Evolutionary conservation across 2,113 vertebrate species (phyloP), one percentile per base, ranked within the genome.

Genomic region (Nipponia nippon): DNA sequence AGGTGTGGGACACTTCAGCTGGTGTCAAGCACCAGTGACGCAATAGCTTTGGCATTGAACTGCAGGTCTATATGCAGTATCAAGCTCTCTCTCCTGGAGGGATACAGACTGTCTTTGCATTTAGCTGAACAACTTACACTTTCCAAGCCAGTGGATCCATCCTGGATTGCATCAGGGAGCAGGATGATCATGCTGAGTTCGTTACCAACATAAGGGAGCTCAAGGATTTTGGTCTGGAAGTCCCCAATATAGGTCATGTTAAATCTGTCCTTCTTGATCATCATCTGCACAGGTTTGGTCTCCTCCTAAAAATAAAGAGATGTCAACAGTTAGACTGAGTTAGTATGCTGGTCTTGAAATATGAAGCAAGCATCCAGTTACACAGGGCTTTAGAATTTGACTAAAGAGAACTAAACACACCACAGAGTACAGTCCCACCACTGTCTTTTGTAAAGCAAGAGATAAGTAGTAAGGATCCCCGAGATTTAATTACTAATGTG

Each of bases 171-270:
- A 32, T 90, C 90, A 0, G 99, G 99, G 9, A 99, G 98, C 87
- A 99, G 75, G 82, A 99, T 97, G 79, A 99, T 71, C 99, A 99
- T 99, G 95, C 99, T 99, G 61, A 99, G 97, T 34, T 99, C 99
- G 16, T 98, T 93, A 11, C 90, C 98, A 3, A 78, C 50, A 25
- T 99, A 99, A 1, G 99, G 99, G 30, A 99, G 65, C 97, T 99
- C 99, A n/a, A 99, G 97, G 89, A 99, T 82, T 98, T 98, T 97
- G 56, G 98, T 98, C 71, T 67, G 59, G 9, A 94, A 44, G 22
- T 99, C 99, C 2, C 92, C 71, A 30, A 99, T 87, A 34, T 92
- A 97, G 27, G 89, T 70, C 32, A 98, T 73, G 10, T 95, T 95
- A 80, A 98, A 99, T 13, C 2, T 83, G 10, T 58, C 92, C 40